phyloP scores from a whole-genome alignment of 2,888 invertebrate genomes.

The Trichogramma dendrolimi region DNA sequence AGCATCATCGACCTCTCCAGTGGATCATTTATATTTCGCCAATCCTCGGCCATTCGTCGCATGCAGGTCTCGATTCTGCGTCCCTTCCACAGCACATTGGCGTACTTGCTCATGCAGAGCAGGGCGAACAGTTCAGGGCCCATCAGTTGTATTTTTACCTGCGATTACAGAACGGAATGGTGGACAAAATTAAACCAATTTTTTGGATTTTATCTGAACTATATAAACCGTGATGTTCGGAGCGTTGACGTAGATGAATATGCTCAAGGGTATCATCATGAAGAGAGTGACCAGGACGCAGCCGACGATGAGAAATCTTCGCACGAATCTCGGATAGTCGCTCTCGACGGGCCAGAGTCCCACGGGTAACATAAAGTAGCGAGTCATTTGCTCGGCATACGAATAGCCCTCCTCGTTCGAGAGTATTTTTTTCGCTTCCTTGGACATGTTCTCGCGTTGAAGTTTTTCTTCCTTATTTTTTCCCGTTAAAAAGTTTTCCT shows the following conservation, averaged over 20 bases:
- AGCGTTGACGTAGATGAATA: constrained; percentile 35
- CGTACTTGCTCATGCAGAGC: constrained; percentile 37
- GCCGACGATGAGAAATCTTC: constrained; percentile 10
- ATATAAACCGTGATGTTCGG: constrained; percentile 4
- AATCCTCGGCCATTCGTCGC: constrained; percentile 33
- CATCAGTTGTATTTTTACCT: constrained; percentile 32
- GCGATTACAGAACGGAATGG: not conserved
- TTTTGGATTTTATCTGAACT: not conserved
- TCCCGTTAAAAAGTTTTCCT: too few relatives aligned
- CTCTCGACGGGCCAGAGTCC: constrained; percentile 23
- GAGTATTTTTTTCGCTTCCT: too few relatives aligned
- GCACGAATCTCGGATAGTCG: not conserved
- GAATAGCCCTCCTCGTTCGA: constrained; percentile 10
- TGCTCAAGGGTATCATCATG: constrained; percentile 32
- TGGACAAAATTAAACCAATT: not conserved
- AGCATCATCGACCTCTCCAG: constrained; percentile 34
- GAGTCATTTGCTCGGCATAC: constrained; percentile 15
- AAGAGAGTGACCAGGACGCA: constrained; percentile 36
- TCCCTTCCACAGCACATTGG: constrained; percentile 28
- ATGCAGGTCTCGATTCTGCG: constrained; percentile 33
- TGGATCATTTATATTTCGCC: constrained; percentile 15
- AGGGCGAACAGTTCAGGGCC: constrained; percentile 40
- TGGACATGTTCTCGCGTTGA: too few relatives aligned
- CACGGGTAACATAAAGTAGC: constrained; percentile 14
- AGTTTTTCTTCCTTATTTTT: too few relatives aligned